Conservation (phyloP, 2,888 invertebrate genomes). For the Drosophila neutralis region DNA sequence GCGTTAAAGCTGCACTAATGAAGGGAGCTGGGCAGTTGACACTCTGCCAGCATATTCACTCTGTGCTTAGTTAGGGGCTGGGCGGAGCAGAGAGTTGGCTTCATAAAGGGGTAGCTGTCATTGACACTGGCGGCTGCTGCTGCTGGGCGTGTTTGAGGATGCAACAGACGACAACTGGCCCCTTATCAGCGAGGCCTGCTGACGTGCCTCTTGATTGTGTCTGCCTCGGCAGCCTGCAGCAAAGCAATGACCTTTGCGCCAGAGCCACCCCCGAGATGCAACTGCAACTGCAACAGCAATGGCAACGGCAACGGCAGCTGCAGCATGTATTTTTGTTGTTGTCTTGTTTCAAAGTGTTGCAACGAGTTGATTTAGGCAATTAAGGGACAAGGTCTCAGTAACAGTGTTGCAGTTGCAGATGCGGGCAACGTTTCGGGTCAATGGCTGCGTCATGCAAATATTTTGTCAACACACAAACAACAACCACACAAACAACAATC, state of each 20-base stretch:
- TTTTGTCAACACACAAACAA: slow-evolving; percentile 28
- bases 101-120: slow-evolving; percentile 45
- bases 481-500: neutral
- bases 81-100: neutral
- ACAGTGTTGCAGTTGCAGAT: slow-evolving; percentile 26
- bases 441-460: slow-evolving; percentile 60
- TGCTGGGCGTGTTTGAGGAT: slow-evolving; percentile 60
- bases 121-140: slow-evolving; percentile 53
- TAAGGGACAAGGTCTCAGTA: slow-evolving; percentile 52
- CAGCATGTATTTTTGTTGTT: neutral
- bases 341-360: neutral
- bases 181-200: slow-evolving; percentile 37
- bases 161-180: slow-evolving; percentile 25
- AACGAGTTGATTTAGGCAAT: slow-evolving; percentile 56
- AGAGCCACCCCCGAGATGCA: slow-evolving; percentile 29
- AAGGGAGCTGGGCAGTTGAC: slow-evolving; percentile 45
- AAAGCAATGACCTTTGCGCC: slow-evolving; percentile 61
- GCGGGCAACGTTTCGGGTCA: slow-evolving; percentile 62
- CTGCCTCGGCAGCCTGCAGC: slow-evolving; percentile 37
- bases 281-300: slow-evolving; percentile 8
- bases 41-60: slow-evolving; percentile 14
- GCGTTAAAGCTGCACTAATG: slow-evolving; percentile 60
- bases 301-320: slow-evolving; percentile 1
- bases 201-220: slow-evolving; percentile 12
- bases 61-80: neutral